phyloP scores from a whole-genome alignment of 1,140 invertebrate species.

The Drosophila bocki region DNA sequence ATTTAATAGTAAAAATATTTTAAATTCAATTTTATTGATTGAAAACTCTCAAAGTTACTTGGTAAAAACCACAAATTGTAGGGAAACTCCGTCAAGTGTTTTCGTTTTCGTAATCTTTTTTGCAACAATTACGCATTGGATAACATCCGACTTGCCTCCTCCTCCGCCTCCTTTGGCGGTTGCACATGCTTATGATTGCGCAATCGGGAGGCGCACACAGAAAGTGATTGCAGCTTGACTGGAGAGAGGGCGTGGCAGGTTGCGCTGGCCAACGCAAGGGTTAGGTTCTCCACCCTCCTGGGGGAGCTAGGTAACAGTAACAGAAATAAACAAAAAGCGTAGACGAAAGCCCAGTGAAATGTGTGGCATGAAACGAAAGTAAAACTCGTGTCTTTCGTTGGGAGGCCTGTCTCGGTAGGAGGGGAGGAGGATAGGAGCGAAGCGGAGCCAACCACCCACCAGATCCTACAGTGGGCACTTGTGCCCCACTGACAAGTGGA shows the following conservation, averaged over 20 bases:
- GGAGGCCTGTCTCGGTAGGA: constrained; percentile 4
- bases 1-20: no score
- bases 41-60: background rate
- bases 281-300: constrained; percentile 20
- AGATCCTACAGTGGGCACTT: constrained; percentile 10
- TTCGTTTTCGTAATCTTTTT: constrained; percentile 26
- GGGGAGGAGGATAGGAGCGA: background rate
- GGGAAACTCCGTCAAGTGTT: background rate
- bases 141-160: constrained; percentile 33
- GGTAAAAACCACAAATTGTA: background rate
- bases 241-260: constrained; percentile 28
- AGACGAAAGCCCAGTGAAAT: constrained; percentile 58
- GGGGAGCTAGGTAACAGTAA: constrained; percentile 5
- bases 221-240: constrained; percentile 47
- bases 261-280: constrained; percentile 27
- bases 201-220: constrained; percentile 39
- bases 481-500: constrained; percentile 41
- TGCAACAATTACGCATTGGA: constrained; percentile 17
- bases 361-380: constrained; percentile 71
- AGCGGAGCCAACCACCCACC: constrained; percentile 6
- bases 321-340: constrained; percentile 18
- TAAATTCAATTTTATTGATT: background rate
- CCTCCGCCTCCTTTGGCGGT: constrained; percentile 19
- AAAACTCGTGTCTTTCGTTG: constrained; percentile 56
- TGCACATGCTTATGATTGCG: constrained; percentile 43